A percentile compares a stretch with the other conserved stretches of the same genome.
Conservation (phyloP, 2,888 invertebrate genomes). For the Tridacna gigas region DNA sequence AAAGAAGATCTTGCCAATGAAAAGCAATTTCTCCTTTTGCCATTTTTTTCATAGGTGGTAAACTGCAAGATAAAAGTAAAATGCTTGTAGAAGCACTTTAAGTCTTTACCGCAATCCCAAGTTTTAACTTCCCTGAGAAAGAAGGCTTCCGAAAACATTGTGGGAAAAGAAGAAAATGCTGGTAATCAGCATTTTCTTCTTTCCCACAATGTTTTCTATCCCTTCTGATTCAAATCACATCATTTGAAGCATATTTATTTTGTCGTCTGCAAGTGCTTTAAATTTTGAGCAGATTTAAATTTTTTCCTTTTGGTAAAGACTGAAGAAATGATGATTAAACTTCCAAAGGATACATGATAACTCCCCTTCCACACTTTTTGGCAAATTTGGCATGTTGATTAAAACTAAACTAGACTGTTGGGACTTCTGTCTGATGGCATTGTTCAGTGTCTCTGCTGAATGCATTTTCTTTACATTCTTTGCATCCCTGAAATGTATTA, state of each 20-base stretch:
- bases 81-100: not conserved
- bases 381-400: slow-evolving; percentile 97
- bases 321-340: not conserved
- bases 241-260: too few relatives aligned
- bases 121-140: too few relatives aligned
- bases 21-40: not conserved
- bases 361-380: slow-evolving; percentile 88
- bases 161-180: not conserved
- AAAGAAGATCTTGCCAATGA: not conserved
- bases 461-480: slow-evolving; percentile 99
- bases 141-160: not conserved
- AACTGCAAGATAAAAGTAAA: not conserved
- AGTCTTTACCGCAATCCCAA: too few relatives aligned
- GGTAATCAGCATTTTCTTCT: too few relatives aligned
- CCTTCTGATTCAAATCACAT: too few relatives aligned
- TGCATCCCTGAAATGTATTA: slow-evolving; percentile 86
- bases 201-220: too few relatives aligned
- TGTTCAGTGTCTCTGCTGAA: slow-evolving; percentile 98
- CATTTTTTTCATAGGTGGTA: not conserved
- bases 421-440: slow-evolving; percentile 98
- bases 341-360: slow-evolving; percentile 90
- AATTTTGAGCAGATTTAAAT: too few relatives aligned
- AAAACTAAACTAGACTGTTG: slow-evolving; percentile 98
- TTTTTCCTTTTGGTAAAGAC: too few relatives aligned
- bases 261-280: too few relatives aligned